These are phyloP conservation scores for Cyphomyrmex costatus DNA, from an alignment of 1,140 invertebrate species.

Conservation along the genomic window DNA sequence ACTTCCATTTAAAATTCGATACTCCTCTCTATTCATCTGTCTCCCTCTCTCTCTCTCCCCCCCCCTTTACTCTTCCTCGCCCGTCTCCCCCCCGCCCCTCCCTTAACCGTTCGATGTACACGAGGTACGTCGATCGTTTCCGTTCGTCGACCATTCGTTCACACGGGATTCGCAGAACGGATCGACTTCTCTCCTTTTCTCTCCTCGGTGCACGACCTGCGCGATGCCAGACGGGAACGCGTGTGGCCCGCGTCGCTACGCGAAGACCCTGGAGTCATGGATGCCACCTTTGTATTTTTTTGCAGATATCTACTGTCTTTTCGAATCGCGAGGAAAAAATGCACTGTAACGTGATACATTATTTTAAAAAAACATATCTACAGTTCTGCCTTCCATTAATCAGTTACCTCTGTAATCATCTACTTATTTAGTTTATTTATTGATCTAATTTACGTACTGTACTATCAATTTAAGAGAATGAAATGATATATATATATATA, in stretches of 20 bases:
- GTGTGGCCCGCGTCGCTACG: constrained; percentile 51
- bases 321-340: not conserved
- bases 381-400: not conserved
- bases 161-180: constrained; percentile 22
- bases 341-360: not conserved
- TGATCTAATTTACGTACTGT: not conserved
- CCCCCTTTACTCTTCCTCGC: not conserved
- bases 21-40: constrained; percentile 21
- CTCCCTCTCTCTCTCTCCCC: constrained; percentile 20
- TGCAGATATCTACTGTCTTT: constrained; percentile 8
- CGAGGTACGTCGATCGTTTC: constrained; percentile 33
- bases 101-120: constrained; percentile 39
- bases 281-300: constrained; percentile 28
- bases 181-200: constrained; percentile 48
- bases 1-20: constrained; percentile 49
- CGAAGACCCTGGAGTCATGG: constrained; percentile 46
- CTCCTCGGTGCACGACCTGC: constrained; percentile 52
- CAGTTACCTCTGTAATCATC: not conserved
- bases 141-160: constrained; percentile 27
- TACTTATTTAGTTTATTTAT: constrained; percentile 1
- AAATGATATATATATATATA: too few relatives aligned
- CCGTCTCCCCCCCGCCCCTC: not conserved
- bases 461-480: too few relatives aligned
- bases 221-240: constrained; percentile 26
- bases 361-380: not conserved